These are phyloP conservation scores for Agonopterix subpropinquella DNA, from an alignment of 2,888 invertebrate species.

Conservation along the genomic window DNA sequence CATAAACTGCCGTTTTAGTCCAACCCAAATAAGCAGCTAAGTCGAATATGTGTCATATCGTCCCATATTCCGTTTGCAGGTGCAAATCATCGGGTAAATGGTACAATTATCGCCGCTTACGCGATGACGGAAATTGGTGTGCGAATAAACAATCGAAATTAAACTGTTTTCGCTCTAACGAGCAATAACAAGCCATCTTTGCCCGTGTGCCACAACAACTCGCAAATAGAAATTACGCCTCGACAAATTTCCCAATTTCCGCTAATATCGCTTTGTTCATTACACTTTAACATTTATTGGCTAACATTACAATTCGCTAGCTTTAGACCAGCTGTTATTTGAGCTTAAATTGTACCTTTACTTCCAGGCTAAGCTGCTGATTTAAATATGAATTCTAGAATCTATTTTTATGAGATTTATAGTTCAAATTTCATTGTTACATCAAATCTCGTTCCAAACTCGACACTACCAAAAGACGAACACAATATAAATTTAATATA, in stretches of 20 bases:
- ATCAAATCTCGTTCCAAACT: no score
- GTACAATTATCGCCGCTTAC: constrained; percentile 4
- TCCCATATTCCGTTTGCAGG: not conserved
- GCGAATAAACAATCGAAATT: constrained; percentile 60
- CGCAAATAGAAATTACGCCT: constrained; percentile 39
- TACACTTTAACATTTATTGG: constrained; percentile 36
- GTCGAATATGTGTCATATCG: not conserved
- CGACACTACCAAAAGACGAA: no score
- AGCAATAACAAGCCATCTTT: constrained; percentile 41
- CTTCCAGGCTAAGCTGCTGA: no score
- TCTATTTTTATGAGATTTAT: no score
- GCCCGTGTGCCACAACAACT: constrained; percentile 31
- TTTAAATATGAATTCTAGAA: no score
- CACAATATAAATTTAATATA: no score
- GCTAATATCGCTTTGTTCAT: constrained; percentile 45
- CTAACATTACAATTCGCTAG: no score
- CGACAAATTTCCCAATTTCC: constrained; percentile 29
- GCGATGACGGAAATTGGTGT: constrained; percentile 27
- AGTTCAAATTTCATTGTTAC: no score
- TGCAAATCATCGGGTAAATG: constrained; percentile 3
- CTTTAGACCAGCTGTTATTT: no score
- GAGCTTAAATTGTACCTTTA: no score
- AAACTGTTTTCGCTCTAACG: constrained; percentile 57
- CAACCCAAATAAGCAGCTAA: not conserved
- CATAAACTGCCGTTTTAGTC: no score